phyloP scores from a whole-genome alignment of 2,888 invertebrate species.

The Hirtodrosophila histrioides region DNA sequence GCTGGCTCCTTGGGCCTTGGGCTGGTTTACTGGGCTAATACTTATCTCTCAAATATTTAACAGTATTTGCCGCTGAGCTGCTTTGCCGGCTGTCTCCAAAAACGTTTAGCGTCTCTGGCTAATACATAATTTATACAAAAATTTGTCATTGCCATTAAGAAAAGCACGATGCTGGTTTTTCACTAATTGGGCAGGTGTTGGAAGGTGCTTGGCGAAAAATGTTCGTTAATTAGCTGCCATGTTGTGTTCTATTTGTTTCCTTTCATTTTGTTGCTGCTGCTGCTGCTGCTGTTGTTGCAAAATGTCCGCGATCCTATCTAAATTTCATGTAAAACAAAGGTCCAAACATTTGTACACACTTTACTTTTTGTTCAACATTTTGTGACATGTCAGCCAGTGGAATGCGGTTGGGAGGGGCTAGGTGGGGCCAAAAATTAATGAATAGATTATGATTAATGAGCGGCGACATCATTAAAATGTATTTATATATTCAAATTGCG shows the following conservation, averaged over 20 bases:
- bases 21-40: slow-evolving; percentile 45
- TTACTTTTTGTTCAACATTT: slow-evolving; percentile 53
- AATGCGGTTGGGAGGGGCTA: background rate
- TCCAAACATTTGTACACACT: slow-evolving; percentile 57
- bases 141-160: slow-evolving; percentile 75
- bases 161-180: slow-evolving; percentile 47
- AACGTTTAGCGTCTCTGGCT: slow-evolving; percentile 58
- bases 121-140: slow-evolving; percentile 76
- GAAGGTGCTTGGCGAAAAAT: slow-evolving; percentile 31
- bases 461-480: slow-evolving; percentile 79
- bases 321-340: slow-evolving; percentile 68
- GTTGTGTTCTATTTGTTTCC: slow-evolving; percentile 56
- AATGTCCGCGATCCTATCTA: slow-evolving; percentile 62
- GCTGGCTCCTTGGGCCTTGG: slow-evolving; percentile 25
- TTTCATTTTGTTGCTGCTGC: slow-evolving; percentile 4
- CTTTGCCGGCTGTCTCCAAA: slow-evolving; percentile 22
- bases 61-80: slow-evolving; percentile 46
- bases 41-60: slow-evolving; percentile 76
- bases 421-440: slow-evolving; percentile 69
- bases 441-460: slow-evolving; percentile 80
- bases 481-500: slow-evolving; percentile 78
- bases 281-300: slow-evolving; percentile 3
- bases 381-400: slow-evolving; percentile 59
- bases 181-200: slow-evolving; percentile 75
- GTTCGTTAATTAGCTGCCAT: slow-evolving; percentile 76